Evolutionary conservation across 2,113 vertebrate species (phyloP), one percentile per base, ranked within the genome.

Genomic region (Cottus gobio): DNA sequence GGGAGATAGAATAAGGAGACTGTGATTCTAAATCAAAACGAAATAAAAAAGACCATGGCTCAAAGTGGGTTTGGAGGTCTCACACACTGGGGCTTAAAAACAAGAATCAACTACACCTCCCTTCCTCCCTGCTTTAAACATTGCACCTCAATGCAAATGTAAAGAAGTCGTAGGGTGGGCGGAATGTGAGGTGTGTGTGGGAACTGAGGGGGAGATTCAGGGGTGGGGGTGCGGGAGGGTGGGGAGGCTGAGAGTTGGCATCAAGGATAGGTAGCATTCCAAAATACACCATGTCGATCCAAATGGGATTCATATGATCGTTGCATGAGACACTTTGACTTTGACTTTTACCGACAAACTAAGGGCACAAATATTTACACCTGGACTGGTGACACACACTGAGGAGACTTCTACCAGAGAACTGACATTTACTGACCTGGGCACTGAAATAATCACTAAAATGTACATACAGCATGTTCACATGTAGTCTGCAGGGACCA

Each of bases 71-170:
- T 92, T 93, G 85, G 82, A 91, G 80, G 82, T 94, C 93, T 95
- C 94, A 88, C 95, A 95, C 95, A 95, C 89, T 93, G 91, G 93
- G 95, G 94, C 94, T 95, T 95, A 92, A 94, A 95, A 95, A 89
- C 89, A 93, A 92, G 91, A 93, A 80, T 90, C 70, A 76, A 85
- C 71, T 81, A 80, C 79, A 86, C 54, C 77, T 91, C 67, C 63
- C 82, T 50, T 73, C 66, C 84, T 84, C 77, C 72, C 85, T 72
- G 22, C 79, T 65, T 81, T 75, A 61, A 87, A 82, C 85, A 82
- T 70, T 77, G 75, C 87, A 91, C 71, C 69, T 65, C 34, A 44
- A 61, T 91, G 85, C 81, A 89, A 83, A 70, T 52, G 79, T 36
- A 57, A 74, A 50, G 44, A 77, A 82, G 69, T 75, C 31, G 77